Percentiles rank a stretch among this genome's conserved stretches.
Conservation (phyloP, 1,140 invertebrate species). For the Protaetia brevitarsis region DNA sequence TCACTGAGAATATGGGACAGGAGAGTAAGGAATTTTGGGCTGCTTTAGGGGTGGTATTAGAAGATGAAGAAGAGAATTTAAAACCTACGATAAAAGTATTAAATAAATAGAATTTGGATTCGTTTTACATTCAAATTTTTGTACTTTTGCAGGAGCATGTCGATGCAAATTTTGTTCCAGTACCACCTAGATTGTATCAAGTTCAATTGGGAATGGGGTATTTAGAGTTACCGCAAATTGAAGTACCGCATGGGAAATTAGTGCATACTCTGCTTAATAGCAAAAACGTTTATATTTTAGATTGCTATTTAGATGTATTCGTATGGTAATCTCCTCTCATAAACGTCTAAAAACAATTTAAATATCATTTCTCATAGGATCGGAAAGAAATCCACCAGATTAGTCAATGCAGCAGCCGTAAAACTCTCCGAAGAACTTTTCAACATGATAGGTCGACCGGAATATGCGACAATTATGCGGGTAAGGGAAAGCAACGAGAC, state of each 20-base stretch:
- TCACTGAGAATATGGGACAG: constrained; percentile 76
- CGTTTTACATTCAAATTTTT: constrained; percentile 26
- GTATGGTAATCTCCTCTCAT: constrained; percentile 71
- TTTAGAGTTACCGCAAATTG: constrained; percentile 94
- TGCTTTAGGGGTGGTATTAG: constrained; percentile 58
- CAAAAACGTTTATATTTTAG: constrained; percentile 96
- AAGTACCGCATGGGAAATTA: constrained; percentile 74
- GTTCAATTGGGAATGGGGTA: constrained; percentile 98
- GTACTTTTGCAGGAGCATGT: constrained; percentile 69
- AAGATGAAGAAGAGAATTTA: constrained; percentile 35
- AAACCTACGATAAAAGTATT: constrained; percentile 39
- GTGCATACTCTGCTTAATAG: constrained; percentile 77
- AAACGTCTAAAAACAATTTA: not conserved
- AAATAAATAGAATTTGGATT: not conserved
- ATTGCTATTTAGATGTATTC: constrained; percentile 95
- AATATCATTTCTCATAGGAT: constrained; percentile 63
- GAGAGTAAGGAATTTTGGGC: constrained; percentile 87
- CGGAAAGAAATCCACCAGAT: constrained; percentile 94
- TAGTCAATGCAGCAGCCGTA: constrained; percentile 93
- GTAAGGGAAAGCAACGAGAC: constrained; percentile 84
- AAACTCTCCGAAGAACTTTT: constrained; percentile 95
- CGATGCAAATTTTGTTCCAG: constrained; percentile 70
- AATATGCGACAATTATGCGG: constrained; percentile 84
- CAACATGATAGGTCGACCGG: constrained; percentile 85
- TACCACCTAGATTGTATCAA: constrained; percentile 84